These are phyloP conservation scores for Chrysemys picta DNA, from an alignment of 2,113 vertebrate genomes.

Conservation along the genomic window DNA sequence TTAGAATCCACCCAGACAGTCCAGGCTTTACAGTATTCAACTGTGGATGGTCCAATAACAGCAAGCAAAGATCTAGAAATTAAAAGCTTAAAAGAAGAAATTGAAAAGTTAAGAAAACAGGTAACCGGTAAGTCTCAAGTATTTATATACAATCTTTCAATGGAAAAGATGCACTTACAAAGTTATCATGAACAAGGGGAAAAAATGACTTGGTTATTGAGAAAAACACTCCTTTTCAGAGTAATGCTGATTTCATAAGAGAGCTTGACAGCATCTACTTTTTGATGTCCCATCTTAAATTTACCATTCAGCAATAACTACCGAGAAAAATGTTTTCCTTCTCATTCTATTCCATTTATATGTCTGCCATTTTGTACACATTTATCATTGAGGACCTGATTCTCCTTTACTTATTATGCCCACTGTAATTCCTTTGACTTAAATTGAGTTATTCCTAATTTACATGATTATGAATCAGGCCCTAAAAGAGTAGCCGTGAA, in stretches of 20 bases:
- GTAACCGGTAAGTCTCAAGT: constrained; percentile 84
- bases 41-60: constrained; percentile 81
- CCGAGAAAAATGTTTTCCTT: not conserved
- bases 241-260: not conserved
- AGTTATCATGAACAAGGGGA: not conserved
- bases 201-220: not conserved
- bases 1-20: constrained; percentile 95
- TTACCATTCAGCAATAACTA: not conserved
- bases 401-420: not conserved
- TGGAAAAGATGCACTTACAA: not conserved
- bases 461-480: not conserved
- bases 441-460: not conserved
- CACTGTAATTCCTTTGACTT: not conserved
- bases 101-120: constrained; percentile 94
- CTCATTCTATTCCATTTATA: not conserved
- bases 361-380: not conserved
- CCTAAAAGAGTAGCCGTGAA: not conserved
- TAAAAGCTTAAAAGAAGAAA: constrained; percentile 93
- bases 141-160: not conserved
- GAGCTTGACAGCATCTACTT: not conserved
- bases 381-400: not conserved
- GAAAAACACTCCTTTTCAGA: not conserved
- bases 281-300: not conserved
- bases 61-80: constrained; percentile 94
- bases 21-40: constrained; percentile 91